Conservation (phyloP, 2,888 invertebrate genomes). For the Ephialtes manifestator region DNA sequence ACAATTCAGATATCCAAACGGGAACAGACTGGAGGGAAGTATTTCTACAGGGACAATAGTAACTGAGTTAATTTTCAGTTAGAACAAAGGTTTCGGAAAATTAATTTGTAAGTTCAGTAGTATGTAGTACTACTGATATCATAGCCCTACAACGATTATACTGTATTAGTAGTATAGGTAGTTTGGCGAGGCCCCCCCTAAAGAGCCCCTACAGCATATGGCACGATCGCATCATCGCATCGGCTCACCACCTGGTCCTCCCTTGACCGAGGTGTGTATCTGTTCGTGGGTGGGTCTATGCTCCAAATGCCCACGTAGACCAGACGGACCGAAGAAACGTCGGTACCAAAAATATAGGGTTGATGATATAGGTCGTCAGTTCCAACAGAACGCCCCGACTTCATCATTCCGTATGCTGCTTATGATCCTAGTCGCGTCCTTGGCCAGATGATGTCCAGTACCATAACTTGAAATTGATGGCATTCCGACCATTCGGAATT, state of each 20-base stretch:
- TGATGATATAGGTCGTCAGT: conserved; percentile 57
- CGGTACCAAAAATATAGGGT: conserved; percentile 57
- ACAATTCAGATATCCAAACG: conserved; percentile 33
- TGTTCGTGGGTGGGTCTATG: conserved; percentile 64
- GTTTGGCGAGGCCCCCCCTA: conserved; percentile 72
- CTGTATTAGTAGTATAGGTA: conserved; percentile 39
- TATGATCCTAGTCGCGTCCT: conserved; percentile 15
- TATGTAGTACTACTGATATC: conserved; percentile 70
- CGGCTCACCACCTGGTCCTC: conserved; percentile 79
- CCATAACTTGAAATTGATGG: neutral
- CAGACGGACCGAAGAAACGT: conserved; percentile 41
- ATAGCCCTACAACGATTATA: conserved; percentile 7
- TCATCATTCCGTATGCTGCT: conserved; percentile 48
- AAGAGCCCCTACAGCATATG: conserved; percentile 82
- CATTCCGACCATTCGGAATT: neutral
- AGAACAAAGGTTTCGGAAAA: conserved; percentile 83
- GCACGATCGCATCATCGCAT: conserved; percentile 84
- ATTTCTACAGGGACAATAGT: conserved; percentile 72
- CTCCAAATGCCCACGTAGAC: conserved; percentile 33
- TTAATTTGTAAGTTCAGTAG: conserved; percentile 81
- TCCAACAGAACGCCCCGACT: conserved; percentile 48
- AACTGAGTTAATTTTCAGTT: conserved; percentile 76
- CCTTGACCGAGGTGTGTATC: conserved; percentile 62
- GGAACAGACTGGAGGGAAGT: conserved; percentile 38
- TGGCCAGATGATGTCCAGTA: conserved; percentile 57